Conservation (phyloP, 2,888 invertebrate genomes). For the Macrophya annulata region DNA sequence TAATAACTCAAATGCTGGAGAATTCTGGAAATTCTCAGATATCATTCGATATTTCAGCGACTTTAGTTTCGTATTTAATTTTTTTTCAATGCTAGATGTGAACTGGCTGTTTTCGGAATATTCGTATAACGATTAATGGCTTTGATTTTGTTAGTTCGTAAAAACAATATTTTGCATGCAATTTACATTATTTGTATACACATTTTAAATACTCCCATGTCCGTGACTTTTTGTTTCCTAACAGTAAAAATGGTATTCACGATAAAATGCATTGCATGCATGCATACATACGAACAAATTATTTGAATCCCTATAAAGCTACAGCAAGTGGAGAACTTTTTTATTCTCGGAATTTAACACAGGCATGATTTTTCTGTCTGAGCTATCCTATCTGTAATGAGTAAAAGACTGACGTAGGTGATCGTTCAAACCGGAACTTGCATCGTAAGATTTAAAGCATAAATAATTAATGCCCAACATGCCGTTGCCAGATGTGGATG, state of each 20-base stretch:
- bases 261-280: not conserved
- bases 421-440: conserved; percentile 41
- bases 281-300: not conserved
- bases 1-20: not conserved
- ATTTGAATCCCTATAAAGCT: not conserved
- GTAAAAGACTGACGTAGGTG: conserved; percentile 20
- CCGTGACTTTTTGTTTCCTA: too few relatives aligned
- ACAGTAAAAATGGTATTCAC: not conserved
- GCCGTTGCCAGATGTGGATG: conserved; percentile 41
- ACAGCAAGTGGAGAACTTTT: too few relatives aligned
- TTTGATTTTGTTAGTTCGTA: not conserved
- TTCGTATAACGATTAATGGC: not conserved
- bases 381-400: not conserved
- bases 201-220: not conserved
- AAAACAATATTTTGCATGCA: not conserved
- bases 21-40: not conserved
- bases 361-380: not conserved
- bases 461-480: conserved; percentile 38
- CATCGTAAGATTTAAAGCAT: conserved; percentile 6
- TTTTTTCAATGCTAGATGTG: too few relatives aligned
- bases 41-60: not conserved
- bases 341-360: not conserved
- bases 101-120: not conserved
- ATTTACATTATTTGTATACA: too few relatives aligned
- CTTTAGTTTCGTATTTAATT: not conserved